These are phyloP conservation scores for Aproaerema taeniolella DNA, from an alignment of 2,888 invertebrate species.

Conservation along the genomic window DNA sequence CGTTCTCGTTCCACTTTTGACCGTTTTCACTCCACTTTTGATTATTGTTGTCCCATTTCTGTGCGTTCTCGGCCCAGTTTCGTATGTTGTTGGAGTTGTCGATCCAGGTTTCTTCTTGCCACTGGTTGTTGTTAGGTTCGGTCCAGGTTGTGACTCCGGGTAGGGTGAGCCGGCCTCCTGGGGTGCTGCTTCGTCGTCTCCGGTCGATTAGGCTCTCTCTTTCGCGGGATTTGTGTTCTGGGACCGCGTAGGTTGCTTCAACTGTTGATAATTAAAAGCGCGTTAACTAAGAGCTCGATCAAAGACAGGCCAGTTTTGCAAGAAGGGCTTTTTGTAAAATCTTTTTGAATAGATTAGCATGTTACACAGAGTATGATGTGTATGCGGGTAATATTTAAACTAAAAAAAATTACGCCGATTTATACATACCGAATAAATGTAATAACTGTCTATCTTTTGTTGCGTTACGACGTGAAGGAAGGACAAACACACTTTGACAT, in stretches of 20 bases:
- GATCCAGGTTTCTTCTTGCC: slow-evolving; percentile 57
- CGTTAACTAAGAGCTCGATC: no score
- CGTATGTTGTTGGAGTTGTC: slow-evolving; percentile 40
- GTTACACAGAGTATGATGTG: no score
- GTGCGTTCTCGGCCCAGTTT: slow-evolving; percentile 51
- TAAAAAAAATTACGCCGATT: no score
- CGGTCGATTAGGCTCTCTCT: slow-evolving; percentile 59
- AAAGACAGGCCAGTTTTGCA: no score
- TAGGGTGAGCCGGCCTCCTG: slow-evolving; percentile 53
- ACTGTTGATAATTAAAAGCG: no score
- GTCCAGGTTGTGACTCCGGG: slow-evolving; percentile 42
- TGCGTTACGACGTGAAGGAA: no score
- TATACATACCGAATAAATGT: no score
- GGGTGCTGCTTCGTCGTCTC: slow-evolving; percentile 58
- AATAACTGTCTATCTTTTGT: no score
- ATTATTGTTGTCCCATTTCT: slow-evolving; percentile 29
- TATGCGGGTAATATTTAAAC: no score
- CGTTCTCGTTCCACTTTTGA: slow-evolving; percentile 25
- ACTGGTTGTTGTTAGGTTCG: slow-evolving; percentile 29
- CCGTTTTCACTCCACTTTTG: slow-evolving; percentile 16
- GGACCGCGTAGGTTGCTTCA: slow-evolving; percentile 69
- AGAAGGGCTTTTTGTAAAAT: no score
- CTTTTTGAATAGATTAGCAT: no score
- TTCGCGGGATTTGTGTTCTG: slow-evolving; percentile 55
- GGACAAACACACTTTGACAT: no score